A percentile compares a stretch with the other conserved stretches of the same genome.
Evolutionary conservation across 2,888 invertebrate genomes (phyloP).

Genomic region (Parnassius glacialis): DNA sequence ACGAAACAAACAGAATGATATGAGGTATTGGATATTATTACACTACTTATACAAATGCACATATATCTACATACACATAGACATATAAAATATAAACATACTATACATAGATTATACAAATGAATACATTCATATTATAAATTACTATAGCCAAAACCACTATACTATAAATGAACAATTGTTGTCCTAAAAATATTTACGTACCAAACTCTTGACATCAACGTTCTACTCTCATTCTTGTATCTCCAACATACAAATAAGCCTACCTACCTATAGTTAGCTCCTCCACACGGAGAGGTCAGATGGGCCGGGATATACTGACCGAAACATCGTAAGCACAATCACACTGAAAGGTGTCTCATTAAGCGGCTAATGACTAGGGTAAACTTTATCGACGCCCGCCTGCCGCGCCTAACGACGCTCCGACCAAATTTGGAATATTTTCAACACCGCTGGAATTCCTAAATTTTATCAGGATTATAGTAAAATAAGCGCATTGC

Average conservation of each 20-base stretch:
- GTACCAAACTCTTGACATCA: too few species aligned
- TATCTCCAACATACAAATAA: conserved; percentile 1
- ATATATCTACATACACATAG: too few species aligned
- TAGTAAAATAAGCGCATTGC: background rate
- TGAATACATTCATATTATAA: too few species aligned
- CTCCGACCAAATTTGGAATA: conserved; percentile 13
- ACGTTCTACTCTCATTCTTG: background rate
- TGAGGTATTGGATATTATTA: too few species aligned
- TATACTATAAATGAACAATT: too few species aligned
- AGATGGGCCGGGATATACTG: conserved; percentile 8
- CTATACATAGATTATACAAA: too few species aligned
- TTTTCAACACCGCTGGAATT: conserved; percentile 13
- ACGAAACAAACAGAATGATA: too few species aligned
- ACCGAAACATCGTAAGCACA: conserved; percentile 10
- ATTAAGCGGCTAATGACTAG: conserved; percentile 19
- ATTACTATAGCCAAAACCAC: too few species aligned
- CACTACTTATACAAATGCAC: too few species aligned
- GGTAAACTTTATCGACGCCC: conserved; percentile 13
- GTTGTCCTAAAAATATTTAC: too few species aligned
- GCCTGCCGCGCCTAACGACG: conserved; percentile 1
- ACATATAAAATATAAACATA: too few species aligned
- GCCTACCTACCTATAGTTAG: too few species aligned
- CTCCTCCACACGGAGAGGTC: background rate
- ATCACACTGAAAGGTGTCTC: conserved; percentile 10
- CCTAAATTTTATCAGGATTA: background rate